Evolutionary conservation across 2,797 vertebrate genomes (phyloP).

Genomic region (Bucorvus abyssinicus): DNA sequence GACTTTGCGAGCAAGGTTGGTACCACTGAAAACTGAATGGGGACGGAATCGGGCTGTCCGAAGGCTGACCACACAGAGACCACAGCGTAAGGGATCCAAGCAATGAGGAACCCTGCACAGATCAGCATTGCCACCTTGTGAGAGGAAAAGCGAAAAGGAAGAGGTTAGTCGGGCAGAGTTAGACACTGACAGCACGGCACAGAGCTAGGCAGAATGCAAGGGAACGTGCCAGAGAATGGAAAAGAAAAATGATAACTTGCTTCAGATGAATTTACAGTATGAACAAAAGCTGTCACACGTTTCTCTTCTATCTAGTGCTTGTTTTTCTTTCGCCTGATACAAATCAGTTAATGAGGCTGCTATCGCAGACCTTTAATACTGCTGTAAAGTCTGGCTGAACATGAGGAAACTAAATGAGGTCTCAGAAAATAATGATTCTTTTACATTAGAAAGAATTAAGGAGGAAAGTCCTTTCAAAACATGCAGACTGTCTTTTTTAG

Average conservation of each 20-base stretch:
- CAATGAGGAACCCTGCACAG: conserved; percentile 91
- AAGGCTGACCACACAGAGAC: conserved; percentile 94
- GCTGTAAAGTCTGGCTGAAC: not conserved
- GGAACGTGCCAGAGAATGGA: not conserved
- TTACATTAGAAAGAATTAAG: not conserved
- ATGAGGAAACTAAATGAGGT: not conserved
- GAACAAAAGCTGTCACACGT: not conserved
- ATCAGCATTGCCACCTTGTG: conserved; percentile 94
- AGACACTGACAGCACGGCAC: not conserved
- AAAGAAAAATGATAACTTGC: not conserved
- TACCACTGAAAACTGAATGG: conserved; percentile 87
- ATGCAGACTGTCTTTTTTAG: not conserved
- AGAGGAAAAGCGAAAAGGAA: not conserved
- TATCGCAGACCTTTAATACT: not conserved
- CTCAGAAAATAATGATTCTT: not conserved
- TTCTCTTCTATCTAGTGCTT: not conserved
- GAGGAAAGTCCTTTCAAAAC: not conserved
- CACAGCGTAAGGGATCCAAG: conserved; percentile 94
- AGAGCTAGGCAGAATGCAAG: not conserved
- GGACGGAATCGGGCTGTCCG: conserved; percentile 85
- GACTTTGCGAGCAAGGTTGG: conserved; percentile 93
- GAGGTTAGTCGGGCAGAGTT: not conserved
- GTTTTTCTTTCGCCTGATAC: not conserved
- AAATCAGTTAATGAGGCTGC: not conserved
- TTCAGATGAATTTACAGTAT: not conserved